phyloP scores from a whole-genome alignment of 2,797 vertebrate species.

The Zenarchopterus dispar region DNA sequence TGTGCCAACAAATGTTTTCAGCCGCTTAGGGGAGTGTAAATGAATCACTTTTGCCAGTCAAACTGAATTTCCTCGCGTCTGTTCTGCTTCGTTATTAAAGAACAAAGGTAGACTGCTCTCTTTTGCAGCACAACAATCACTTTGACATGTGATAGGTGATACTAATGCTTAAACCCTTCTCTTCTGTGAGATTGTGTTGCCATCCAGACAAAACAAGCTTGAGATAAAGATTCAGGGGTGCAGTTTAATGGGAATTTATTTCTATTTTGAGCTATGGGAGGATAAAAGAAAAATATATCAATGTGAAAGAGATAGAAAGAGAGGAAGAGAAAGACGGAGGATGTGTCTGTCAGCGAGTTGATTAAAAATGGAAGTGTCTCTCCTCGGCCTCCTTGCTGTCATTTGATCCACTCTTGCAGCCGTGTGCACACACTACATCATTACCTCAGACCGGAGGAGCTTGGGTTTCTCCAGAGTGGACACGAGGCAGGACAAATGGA shows the following conservation, averaged over 20 bases:
- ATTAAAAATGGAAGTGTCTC: slow-evolving; percentile 69
- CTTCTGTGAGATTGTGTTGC: neutral
- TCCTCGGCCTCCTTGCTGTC: slow-evolving; percentile 45
- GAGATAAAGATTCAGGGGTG: neutral
- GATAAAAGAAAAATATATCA: slow-evolving; percentile 4
- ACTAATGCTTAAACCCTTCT: neutral
- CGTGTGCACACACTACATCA: slow-evolving; percentile 42
- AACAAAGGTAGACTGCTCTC: neutral
- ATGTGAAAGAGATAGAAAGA: slow-evolving; percentile 18
- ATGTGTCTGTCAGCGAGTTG: slow-evolving; percentile 38
- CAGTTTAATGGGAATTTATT: neutral
- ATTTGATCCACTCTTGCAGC: slow-evolving; percentile 63
- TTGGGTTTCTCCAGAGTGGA: slow-evolving; percentile 64
- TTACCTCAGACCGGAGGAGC: slow-evolving; percentile 68
- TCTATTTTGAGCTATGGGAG: slow-evolving; percentile 18
- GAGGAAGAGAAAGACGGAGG: neutral
- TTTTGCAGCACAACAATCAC: neutral
- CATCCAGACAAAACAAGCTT: slow-evolving; percentile 4
- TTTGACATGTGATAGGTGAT: neutral
- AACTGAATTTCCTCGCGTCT: neutral
- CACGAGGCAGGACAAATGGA: slow-evolving; percentile 43
- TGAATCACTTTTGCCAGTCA: neutral
- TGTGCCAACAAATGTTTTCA: neutral
- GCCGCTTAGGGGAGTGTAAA: neutral
- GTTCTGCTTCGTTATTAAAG: neutral